Base-by-base conservation (phyloP, 37 sponge, comb jelly and placozoan genomes). In the Theonella swinhoei region DNA sequence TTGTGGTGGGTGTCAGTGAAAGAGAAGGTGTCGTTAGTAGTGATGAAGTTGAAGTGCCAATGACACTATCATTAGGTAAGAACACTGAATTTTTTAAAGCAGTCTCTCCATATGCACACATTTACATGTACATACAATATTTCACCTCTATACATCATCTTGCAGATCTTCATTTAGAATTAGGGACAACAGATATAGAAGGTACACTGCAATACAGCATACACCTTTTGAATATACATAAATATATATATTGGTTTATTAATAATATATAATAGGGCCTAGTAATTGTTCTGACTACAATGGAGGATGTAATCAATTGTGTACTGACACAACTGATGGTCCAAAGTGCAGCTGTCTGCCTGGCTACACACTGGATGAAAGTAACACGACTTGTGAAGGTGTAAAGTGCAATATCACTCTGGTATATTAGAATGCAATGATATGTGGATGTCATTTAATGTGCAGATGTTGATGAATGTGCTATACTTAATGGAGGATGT, bases 381-480 rank as follows among this genome's bases (percentile, higher is more conserved):
- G 14, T 14, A 47, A 14, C 14, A 47, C 11, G 14, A 47, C 54
- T 14, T 47, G 54, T 14, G 14, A 47, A 17, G 54, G 54, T 47
- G 54, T 47, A 14, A n/a, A n/a, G n/a, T n/a, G n/a, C n/a, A n/a
- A n/a, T n/a, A n/a, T n/a, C n/a, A n/a, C n/a, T n/a, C n/a, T n/a
- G n/a, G n/a, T n/a, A n/a, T n/a, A 47, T 7, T 47, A 47, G 54
- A 47, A 14, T 47, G 7, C 54, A 47, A 47, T 47, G 14, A 47
- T 47, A 47, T 47, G 7, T 47, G n/a, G n/a, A n/a, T n/a, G n/a
- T n/a, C n/a, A n/a, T n/a, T 33, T 33, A 1, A 70, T 30, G 2
- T 37, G 4, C 84, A 75, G 84, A 83, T 83, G 58, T 75, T 25
- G 42, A 83, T 83, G 84, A 83, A 30, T 83, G 84, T 75, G 76